These are phyloP conservation scores for Acanthosoma haemorrhoidale DNA, from an alignment of 2,888 invertebrate species.

Conservation along the genomic window DNA sequence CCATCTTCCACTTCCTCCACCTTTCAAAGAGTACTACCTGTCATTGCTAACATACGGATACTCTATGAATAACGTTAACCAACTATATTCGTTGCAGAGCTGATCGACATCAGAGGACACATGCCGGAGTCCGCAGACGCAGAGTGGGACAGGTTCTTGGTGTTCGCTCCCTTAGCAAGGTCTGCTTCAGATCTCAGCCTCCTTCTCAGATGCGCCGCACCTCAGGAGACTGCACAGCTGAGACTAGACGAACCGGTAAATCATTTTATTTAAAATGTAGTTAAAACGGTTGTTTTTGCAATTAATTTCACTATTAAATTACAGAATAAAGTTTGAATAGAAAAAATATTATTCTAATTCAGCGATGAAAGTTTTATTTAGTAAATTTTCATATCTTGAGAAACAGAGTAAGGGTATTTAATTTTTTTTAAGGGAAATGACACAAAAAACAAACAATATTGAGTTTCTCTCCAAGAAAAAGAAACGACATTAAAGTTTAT, in stretches of 20 bases:
- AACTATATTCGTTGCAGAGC: constrained; percentile 42
- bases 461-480: too few species aligned
- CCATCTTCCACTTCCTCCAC: background rate
- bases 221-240: constrained; percentile 51
- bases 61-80: background rate
- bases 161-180: constrained; percentile 79
- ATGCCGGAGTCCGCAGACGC: constrained; percentile 59
- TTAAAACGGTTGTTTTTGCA: too few species aligned
- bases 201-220: constrained; percentile 63
- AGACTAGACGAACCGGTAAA: constrained; percentile 51
- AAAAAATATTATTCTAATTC: too few species aligned
- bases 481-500: too few species aligned
- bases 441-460: too few species aligned
- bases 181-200: constrained; percentile 78
- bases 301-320: too few species aligned
- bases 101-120: constrained; percentile 62
- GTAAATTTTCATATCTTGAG: too few species aligned
- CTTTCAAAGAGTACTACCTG: background rate
- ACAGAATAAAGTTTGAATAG: too few species aligned
- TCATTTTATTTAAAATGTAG: too few species aligned
- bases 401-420: too few species aligned
- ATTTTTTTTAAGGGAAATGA: too few species aligned
- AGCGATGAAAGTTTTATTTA: too few species aligned
- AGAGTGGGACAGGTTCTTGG: constrained; percentile 64
- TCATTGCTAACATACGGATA: background rate